These are phyloP conservation scores for Agapornis canus DNA, from an alignment of 2,797 vertebrate species.

Conservation along the genomic window DNA sequence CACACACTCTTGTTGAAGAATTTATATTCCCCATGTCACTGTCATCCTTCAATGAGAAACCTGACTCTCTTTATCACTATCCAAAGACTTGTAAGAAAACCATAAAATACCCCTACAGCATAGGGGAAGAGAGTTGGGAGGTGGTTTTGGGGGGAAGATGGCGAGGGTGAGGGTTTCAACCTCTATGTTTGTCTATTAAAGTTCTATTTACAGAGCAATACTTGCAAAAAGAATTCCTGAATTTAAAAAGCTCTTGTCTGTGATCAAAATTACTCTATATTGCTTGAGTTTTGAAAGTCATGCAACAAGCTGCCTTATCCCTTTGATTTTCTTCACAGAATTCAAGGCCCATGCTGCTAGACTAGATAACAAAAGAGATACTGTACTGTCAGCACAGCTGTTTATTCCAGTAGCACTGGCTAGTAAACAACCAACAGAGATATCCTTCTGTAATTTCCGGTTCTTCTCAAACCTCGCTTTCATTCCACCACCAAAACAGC, in stretches of 20 bases:
- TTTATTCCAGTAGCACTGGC: constrained; percentile 38
- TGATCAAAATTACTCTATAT: background rate
- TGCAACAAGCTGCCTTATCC: constrained; percentile 13
- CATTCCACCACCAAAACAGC: background rate
- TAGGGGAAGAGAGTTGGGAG: background rate
- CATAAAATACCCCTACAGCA: background rate
- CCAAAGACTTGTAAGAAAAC: background rate
- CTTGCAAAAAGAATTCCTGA: background rate
- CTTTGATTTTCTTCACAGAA: background rate
- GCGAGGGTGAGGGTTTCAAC: background rate
- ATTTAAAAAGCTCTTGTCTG: constrained; percentile 28
- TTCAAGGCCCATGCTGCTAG: constrained; percentile 3
- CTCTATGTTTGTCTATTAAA: background rate
- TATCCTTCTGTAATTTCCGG: constrained; percentile 11
- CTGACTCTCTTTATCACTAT: background rate
- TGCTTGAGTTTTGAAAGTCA: background rate
- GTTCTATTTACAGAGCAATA: background rate
- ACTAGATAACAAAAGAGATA: constrained; percentile 56
- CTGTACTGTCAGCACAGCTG: constrained; percentile 56
- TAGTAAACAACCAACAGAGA: constrained; percentile 43
- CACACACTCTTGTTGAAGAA: background rate
- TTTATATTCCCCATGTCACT: background rate
- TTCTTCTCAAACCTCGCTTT: background rate
- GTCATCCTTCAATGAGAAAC: background rate
- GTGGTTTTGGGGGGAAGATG: background rate